phyloP scores from a whole-genome alignment of 2,797 vertebrate species.

The Benthosema pterotum region DNA sequence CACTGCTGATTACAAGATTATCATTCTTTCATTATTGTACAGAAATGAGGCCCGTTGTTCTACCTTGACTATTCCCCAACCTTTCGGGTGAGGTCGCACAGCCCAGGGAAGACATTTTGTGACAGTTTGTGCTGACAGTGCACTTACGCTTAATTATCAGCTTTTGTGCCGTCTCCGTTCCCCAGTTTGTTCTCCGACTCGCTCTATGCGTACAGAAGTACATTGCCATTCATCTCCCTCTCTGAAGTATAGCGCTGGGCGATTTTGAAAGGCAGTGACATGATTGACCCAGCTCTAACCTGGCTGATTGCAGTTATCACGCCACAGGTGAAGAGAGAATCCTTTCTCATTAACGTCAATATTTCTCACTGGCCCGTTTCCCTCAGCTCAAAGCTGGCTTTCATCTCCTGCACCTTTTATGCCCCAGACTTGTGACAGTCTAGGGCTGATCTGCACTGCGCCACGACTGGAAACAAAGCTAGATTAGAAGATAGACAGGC shows the following conservation, averaged over 20 bases:
- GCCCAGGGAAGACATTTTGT: too few species aligned
- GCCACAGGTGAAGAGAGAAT: constrained; percentile 32
- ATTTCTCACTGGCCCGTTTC: constrained; percentile 30
- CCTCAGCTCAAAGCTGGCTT: constrained; percentile 10
- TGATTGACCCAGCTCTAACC: constrained; percentile 46
- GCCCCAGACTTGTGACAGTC: not conserved
- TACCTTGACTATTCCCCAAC: too few species aligned
- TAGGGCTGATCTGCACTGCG: not conserved
- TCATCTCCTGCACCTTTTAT: constrained; percentile 11
- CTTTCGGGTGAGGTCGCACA: too few species aligned
- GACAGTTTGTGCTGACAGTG: too few species aligned
- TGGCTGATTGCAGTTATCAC: constrained; percentile 49
- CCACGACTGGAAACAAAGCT: constrained; percentile 1
- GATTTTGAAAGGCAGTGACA: constrained; percentile 43
- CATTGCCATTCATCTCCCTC: constrained; percentile 42
- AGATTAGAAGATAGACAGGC: not conserved
- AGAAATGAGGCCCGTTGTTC: too few species aligned
- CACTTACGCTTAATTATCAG: not conserved
- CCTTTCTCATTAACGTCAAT: constrained; percentile 34
- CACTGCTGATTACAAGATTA: too few species aligned
- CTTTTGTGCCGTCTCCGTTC: constrained; percentile 27
- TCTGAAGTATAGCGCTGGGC: constrained; percentile 22
- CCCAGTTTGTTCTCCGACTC: constrained; percentile 10
- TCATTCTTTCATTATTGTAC: too few species aligned
- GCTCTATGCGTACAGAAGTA: constrained; percentile 39